phyloP scores from a whole-genome alignment of 64 coral and sea anemone genomes.

The Porites lutea region DNA sequence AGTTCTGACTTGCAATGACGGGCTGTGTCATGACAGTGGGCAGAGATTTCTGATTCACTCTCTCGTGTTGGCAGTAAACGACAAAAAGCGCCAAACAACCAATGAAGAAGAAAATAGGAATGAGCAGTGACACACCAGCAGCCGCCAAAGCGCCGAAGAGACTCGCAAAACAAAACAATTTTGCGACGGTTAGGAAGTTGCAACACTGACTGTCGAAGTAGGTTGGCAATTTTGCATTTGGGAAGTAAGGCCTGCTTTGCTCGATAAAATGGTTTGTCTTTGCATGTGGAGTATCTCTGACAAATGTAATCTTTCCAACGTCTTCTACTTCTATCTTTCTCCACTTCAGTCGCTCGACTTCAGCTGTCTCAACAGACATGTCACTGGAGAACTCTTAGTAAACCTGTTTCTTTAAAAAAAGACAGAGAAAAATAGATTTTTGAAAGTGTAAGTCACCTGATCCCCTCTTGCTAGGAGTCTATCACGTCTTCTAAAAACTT shows the following conservation, averaged over 20 bases:
- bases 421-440: no score
- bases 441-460: no score
- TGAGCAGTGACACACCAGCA: not conserved
- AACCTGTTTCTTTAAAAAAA: no score
- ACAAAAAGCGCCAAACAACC: constrained; percentile 18
- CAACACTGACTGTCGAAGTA: constrained; percentile 43
- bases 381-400: no score
- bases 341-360: not conserved
- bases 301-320: constrained; percentile 25
- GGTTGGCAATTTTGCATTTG: constrained; percentile 30
- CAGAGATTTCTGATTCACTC: constrained; percentile 66
- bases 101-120: constrained; percentile 21
- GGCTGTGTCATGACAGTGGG: constrained; percentile 64
- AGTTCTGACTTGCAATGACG: constrained; percentile 12
- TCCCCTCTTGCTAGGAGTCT: no score
- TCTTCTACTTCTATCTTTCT: constrained; percentile 64
- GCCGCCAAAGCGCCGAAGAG: constrained; percentile 36
- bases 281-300: constrained; percentile 45
- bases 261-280: constrained; percentile 80
- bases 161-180: not conserved
- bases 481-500: no score
- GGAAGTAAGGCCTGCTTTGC: constrained; percentile 66
- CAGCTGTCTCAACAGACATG: not conserved
- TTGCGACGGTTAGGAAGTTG: not conserved
- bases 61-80: constrained; percentile 72